These are phyloP conservation scores for Hiodon alosoides DNA, from an alignment of 2,113 vertebrate genomes.

Conservation along the genomic window DNA sequence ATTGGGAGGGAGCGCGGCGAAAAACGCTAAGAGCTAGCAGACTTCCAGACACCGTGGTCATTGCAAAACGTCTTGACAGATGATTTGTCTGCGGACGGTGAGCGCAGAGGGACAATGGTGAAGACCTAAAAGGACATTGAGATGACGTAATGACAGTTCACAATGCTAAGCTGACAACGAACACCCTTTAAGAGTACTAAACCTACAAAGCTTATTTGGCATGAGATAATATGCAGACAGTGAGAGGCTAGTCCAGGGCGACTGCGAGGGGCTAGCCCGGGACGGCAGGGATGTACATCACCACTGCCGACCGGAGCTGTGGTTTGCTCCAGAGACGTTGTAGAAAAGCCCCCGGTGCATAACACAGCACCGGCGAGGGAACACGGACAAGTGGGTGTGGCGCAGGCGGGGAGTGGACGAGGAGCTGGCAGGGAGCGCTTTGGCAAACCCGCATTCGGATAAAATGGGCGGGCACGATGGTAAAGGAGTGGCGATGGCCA, in stretches of 20 bases:
- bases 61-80: neutral
- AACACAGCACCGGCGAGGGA: too few relatives aligned
- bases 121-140: neutral
- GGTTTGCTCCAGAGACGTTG: neutral
- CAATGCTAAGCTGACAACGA: neutral
- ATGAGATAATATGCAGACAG: neutral
- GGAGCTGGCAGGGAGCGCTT: too few relatives aligned
- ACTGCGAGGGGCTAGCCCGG: too few relatives aligned
- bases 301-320: neutral
- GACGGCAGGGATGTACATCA: neutral
- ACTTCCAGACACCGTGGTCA: neutral
- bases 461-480: too few relatives aligned
- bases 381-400: too few relatives aligned
- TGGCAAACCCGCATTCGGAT: too few relatives aligned
- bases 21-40: too few relatives aligned
- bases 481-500: too few relatives aligned
- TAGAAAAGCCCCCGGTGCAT: too few relatives aligned
- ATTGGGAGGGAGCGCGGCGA: too few relatives aligned
- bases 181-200: neutral
- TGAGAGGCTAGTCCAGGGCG: neutral
- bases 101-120: neutral
- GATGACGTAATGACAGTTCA: neutral
- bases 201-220: neutral
- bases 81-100: too few relatives aligned
- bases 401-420: too few relatives aligned